Evolutionary conservation across 2,797 vertebrate species (phyloP).

Genomic region (Poliocrania exsul): DNA sequence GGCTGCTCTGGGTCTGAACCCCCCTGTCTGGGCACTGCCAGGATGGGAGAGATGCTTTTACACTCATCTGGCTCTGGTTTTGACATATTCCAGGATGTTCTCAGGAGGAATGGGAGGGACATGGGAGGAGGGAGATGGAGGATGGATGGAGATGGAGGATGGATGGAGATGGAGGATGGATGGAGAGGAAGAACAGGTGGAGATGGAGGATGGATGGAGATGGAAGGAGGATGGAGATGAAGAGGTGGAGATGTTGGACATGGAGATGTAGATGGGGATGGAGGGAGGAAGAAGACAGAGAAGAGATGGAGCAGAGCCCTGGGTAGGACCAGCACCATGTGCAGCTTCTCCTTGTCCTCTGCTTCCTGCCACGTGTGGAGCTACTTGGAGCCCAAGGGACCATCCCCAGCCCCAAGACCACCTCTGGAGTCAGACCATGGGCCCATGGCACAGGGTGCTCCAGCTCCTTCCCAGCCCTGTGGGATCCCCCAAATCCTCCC

Average conservation of each 20-base stretch:
- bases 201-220: background rate
- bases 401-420: rapidly evolving
- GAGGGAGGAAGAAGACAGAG: background rate
- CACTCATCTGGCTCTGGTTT: background rate
- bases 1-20: background rate
- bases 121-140: background rate
- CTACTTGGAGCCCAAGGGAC: background rate
- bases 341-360: background rate
- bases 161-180: background rate
- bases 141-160: background rate
- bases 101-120: background rate
- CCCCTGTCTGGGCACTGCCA: rapidly evolving
- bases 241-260: background rate
- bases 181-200: no score
- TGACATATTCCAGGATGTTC: rapidly evolving
- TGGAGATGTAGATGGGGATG: background rate
- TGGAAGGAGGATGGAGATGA: background rate
- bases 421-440: rapidly evolving
- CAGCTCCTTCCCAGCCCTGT: background rate
- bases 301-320: background rate
- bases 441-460: rapidly evolving
- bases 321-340: background rate
- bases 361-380: rapidly evolving
- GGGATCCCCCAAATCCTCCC: background rate
- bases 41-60: background rate